Base-by-base conservation (phyloP, 2,888 invertebrate species). In the Leptopilina myrica region DNA sequence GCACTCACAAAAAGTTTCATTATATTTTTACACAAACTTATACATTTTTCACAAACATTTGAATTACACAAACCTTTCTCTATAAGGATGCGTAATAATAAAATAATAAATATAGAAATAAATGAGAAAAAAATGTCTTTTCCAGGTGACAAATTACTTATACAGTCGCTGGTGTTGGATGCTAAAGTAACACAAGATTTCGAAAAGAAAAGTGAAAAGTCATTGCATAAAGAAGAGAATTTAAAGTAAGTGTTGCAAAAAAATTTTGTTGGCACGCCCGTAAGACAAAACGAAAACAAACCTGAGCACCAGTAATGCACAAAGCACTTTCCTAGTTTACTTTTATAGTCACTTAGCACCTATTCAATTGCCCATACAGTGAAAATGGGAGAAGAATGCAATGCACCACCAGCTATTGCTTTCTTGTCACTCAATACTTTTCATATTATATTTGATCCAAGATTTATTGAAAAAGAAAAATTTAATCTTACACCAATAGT, bases 141-240 rank as follows among this genome's bases (percentile, higher is more conserved):
- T 93, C 87, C 93, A 96, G 98, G 98, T 93, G 98, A 98, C 92
- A 97, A 97, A 94, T 96, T 95, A 90, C 93, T 98, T 92, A 94
- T 98, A 87, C 98, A 98, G 92, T 97, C 97, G 81, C 93, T 98
- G 84, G 96, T 98, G 82, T 94, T 97, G 92, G 98, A 98, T 92
- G 98, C 98, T 65, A 95, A 96, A 94, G 96, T 97, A 86, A 97
- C 98, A 64, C 96, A 97, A 92, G 96, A 96, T 89, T 94, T 97
- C 91, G 96, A 96, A 92, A 93, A 93, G 85, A 92, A 92, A 87
- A 92, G 94, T 82, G 89, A 95, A 83, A 94, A 93, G 92, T 93
- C 93, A 84, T 93, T 94, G 92, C 89, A 89, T 82, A 90, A 88
- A 83, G 89, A 90, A 78, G 90, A 90, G 69, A 88, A 89, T 80